phyloP scores from a whole-genome alignment of 1,140 invertebrate species.

The Homalodisca vitripennis region DNA sequence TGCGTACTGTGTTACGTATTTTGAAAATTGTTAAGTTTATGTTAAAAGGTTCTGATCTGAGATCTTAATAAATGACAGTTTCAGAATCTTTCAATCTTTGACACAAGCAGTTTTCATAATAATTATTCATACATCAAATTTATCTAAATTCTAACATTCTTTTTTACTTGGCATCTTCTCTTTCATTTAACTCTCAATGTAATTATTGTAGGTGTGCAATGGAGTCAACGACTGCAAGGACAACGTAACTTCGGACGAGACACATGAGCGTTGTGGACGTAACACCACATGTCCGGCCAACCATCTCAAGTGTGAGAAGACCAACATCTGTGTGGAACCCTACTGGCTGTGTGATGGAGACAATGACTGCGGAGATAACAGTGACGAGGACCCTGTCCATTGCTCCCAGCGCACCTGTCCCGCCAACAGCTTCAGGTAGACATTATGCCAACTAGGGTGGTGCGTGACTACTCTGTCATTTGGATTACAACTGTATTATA shows the following conservation, averaged over 20 bases:
- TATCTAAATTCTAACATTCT: too few species aligned
- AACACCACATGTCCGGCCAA: constrained; percentile 85
- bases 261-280: constrained; percentile 77
- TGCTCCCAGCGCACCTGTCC: constrained; percentile 88
- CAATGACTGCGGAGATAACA: constrained; percentile 95
- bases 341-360: constrained; percentile 94
- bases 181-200: too few species aligned
- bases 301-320: constrained; percentile 88
- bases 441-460: not conserved
- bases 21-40: too few species aligned
- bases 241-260: constrained; percentile 88
- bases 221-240: constrained; percentile 95
- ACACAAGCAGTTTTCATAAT: too few species aligned
- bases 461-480: not conserved
- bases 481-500: too few species aligned
- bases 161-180: too few species aligned
- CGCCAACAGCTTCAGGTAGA: constrained; percentile 77
- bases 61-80: too few species aligned
- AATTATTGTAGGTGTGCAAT: constrained; percentile 72
- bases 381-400: constrained; percentile 88
- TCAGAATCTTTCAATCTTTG: too few species aligned
- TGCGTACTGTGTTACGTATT: too few species aligned
- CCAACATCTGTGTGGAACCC: constrained; percentile 92
- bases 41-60: too few species aligned
- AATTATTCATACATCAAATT: not conserved